A percentile compares a stretch with the other conserved stretches of the same genome.
These are phyloP conservation scores for Ectemnius lituratus DNA, from an alignment of 2,888 invertebrate species.

Conservation along the genomic window DNA sequence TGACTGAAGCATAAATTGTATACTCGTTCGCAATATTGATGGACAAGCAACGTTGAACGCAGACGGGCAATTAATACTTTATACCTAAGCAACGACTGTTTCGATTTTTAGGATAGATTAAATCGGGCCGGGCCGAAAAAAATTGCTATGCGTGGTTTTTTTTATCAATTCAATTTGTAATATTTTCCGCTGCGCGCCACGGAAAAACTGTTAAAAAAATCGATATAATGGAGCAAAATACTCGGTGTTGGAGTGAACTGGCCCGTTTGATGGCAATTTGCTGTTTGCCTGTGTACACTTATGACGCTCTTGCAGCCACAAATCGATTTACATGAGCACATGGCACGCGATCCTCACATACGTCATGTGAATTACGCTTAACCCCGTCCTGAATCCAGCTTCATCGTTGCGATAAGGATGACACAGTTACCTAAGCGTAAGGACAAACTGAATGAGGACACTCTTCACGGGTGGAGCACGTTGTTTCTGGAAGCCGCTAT, in stretches of 20 bases:
- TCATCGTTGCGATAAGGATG: constrained; percentile 55
- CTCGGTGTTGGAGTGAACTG: constrained; percentile 29
- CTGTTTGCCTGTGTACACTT: constrained; percentile 50
- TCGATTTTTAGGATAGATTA: not conserved
- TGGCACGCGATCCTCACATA: constrained; percentile 57
- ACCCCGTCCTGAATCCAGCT: constrained; percentile 50
- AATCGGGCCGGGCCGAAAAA: not conserved
- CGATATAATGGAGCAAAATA: constrained; percentile 22
- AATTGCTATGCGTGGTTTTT: too few relatives aligned
- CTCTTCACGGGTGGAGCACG: not conserved
- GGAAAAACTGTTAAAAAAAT: constrained; percentile 21
- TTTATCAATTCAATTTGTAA: too few relatives aligned
- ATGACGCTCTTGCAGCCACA: constrained; percentile 31
- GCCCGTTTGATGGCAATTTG: constrained; percentile 49
- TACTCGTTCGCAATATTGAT: too few relatives aligned
- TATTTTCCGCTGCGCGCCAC: not conserved
- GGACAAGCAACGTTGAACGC: too few relatives aligned
- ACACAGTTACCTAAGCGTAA: constrained; percentile 39
- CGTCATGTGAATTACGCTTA: constrained; percentile 45
- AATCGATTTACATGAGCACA: constrained; percentile 52
- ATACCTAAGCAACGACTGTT: not conserved
- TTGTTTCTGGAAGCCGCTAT: not conserved
- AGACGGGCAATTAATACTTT: too few relatives aligned
- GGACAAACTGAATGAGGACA: constrained; percentile 11
- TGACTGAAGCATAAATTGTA: not conserved